These are phyloP conservation scores for Drosophila repleta DNA, from an alignment of 1,140 invertebrate genomes.

Conservation along the genomic window DNA sequence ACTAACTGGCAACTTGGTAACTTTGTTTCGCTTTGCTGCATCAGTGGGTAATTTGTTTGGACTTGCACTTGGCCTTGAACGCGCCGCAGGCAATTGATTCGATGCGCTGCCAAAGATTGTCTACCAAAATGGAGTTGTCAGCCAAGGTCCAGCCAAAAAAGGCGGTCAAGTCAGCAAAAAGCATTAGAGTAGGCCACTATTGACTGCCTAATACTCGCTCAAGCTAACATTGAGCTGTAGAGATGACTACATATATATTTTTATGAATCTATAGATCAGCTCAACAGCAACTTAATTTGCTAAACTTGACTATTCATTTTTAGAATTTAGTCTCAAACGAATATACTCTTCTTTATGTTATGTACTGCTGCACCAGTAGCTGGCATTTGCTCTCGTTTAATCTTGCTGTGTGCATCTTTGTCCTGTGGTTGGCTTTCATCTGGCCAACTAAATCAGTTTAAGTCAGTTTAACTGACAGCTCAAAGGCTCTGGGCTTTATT, in stretches of 20 bases:
- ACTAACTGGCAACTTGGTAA: slow-evolving; percentile 1
- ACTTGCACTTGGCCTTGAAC: slow-evolving; percentile 34
- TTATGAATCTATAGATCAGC: no score
- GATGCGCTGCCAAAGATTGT: slow-evolving; percentile 43
- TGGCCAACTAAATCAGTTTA: slow-evolving; percentile 27
- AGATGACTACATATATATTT: no score
- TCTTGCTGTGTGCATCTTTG: slow-evolving; percentile 25
- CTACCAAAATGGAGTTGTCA: slow-evolving; percentile 37
- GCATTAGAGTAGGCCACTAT: not conserved
- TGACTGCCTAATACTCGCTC: no score
- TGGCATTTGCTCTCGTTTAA: slow-evolving; percentile 31
- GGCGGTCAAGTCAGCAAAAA: not conserved
- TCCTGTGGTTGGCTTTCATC: slow-evolving; percentile 20
- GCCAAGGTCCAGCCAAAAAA: slow-evolving; percentile 22
- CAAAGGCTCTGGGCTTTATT: slow-evolving; percentile 27
- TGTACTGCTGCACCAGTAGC: slow-evolving; percentile 18
- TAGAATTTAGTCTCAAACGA: no score
- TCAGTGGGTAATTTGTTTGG: slow-evolving; percentile 20
- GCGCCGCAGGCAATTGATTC: slow-evolving; percentile 42
- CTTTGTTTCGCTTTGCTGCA: slow-evolving; percentile 13
- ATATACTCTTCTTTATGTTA: no score
- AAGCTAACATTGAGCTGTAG: not conserved
- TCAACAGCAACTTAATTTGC: no score
- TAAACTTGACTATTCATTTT: no score
- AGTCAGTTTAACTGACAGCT: slow-evolving; percentile 43